Evolutionary conservation across 2,113 vertebrate species (phyloP).

Genomic region (Gymnorhina tibicen): DNA sequence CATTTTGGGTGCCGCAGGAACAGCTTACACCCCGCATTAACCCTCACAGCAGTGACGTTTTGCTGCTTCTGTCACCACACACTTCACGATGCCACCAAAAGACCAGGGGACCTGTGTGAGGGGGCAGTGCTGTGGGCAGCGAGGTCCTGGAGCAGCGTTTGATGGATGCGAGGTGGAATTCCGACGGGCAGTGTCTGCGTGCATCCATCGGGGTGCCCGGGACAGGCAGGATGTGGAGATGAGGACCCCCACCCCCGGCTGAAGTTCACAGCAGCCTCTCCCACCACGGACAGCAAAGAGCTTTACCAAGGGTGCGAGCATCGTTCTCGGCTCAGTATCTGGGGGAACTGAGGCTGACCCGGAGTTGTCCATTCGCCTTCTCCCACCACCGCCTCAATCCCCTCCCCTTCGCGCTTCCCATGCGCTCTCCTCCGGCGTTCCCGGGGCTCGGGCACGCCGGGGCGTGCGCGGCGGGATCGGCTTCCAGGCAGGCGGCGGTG

Average conservation of each 20-base stretch:
- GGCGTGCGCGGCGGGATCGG: not conserved
- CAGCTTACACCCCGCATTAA: not conserved
- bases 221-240: not conserved
- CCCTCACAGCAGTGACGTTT: not conserved
- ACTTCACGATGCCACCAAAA: not conserved
- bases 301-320: not conserved
- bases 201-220: fast-evolving
- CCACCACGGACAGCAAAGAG: fast-evolving
- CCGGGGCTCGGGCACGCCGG: not conserved
- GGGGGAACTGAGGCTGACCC: not conserved
- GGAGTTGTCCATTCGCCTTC: fast-evolving
- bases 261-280: not conserved
- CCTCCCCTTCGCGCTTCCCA: not conserved
- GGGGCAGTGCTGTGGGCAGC: not conserved
- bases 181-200: fast-evolving
- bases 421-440: not conserved
- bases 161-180: not conserved
- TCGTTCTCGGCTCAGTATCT: not conserved
- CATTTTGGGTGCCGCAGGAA: not conserved
- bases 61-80: not conserved
- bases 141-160: fast-evolving
- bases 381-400: not conserved
- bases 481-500: not conserved
- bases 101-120: not conserved
- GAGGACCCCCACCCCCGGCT: not conserved